Percentiles rank a stretch among this genome's conserved stretches.
Conservation (phyloP, 2,797 vertebrate species). For the Clamator glandarius region DNA sequence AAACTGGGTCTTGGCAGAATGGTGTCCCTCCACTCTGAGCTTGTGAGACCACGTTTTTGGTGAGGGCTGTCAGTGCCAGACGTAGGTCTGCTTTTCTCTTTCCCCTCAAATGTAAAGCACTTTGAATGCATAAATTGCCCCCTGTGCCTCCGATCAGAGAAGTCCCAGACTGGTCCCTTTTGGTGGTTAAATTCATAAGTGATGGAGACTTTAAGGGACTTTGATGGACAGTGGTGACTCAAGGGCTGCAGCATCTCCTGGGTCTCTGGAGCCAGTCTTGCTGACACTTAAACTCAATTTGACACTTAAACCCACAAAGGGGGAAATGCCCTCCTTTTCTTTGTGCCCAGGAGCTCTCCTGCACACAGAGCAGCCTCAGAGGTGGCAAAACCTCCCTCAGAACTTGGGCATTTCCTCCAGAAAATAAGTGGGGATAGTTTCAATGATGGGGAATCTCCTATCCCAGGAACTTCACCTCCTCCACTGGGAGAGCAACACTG, state of each 20-base stretch:
- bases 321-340: neutral
- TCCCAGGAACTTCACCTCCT: neutral
- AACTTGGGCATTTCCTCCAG: neutral
- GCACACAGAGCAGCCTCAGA: neutral
- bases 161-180: neutral
- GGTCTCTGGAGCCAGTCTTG: neutral
- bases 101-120: neutral
- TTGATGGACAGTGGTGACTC: neutral
- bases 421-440: neutral
- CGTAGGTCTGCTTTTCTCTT: neutral
- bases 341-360: neutral
- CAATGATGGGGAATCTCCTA: neutral
- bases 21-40: no score
- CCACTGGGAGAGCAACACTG: neutral
- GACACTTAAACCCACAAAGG: neutral
- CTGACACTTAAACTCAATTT: fast-evolving
- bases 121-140: neutral
- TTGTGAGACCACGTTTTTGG: no score
- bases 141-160: neutral
- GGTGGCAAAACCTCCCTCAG: neutral
- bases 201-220: neutral
- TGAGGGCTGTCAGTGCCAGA: neutral
- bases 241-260: neutral
- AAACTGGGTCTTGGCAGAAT: no score
- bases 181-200: neutral